Percentiles rank a stretch among this genome's conserved stretches.
Evolutionary conservation across 2,888 invertebrate species (phyloP).

Genomic region (Pseudoips prasinana): DNA sequence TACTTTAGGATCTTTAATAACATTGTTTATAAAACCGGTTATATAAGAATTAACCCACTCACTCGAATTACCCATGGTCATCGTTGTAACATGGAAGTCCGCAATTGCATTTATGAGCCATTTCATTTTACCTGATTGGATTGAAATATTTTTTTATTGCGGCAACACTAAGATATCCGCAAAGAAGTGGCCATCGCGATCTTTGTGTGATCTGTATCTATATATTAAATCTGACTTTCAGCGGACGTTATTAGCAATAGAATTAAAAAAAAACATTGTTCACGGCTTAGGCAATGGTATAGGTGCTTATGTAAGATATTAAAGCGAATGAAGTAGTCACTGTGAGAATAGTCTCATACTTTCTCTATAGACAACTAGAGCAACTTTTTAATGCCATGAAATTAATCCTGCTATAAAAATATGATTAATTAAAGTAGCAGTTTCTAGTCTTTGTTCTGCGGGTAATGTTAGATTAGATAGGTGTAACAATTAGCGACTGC

Average conservation of each 20-base stretch:
- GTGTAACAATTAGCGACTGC: too few relatives aligned
- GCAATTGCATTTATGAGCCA: too few relatives aligned
- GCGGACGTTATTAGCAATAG: slow-evolving; percentile 10
- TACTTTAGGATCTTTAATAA: too few relatives aligned
- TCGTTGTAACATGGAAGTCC: too few relatives aligned
- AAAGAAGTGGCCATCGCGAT: neutral
- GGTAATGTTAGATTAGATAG: slow-evolving; percentile 9
- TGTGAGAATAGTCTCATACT: slow-evolving; percentile 36
- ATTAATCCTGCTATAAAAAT: slow-evolving; percentile 28
- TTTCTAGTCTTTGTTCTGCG: slow-evolving; percentile 11
- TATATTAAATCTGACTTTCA: slow-evolving; percentile 1
- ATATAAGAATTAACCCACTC: too few relatives aligned
- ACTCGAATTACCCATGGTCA: too few relatives aligned
- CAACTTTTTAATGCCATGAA: slow-evolving; percentile 32
- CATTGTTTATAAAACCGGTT: too few relatives aligned
- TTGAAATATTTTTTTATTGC: too few relatives aligned
- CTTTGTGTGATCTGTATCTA: slow-evolving; percentile 1
- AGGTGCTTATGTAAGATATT: slow-evolving; percentile 29
- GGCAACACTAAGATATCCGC: too few relatives aligned
- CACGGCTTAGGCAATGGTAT: slow-evolving; percentile 12
- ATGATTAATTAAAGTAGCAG: slow-evolving; percentile 8
- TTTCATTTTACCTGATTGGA: too few relatives aligned
- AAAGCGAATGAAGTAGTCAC: slow-evolving; percentile 24
- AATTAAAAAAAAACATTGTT: slow-evolving; percentile 15
- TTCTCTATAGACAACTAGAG: slow-evolving; percentile 34